Base-by-base conservation (phyloP, 2,888 invertebrate species). In the Oxyscelio sp. region DNA sequence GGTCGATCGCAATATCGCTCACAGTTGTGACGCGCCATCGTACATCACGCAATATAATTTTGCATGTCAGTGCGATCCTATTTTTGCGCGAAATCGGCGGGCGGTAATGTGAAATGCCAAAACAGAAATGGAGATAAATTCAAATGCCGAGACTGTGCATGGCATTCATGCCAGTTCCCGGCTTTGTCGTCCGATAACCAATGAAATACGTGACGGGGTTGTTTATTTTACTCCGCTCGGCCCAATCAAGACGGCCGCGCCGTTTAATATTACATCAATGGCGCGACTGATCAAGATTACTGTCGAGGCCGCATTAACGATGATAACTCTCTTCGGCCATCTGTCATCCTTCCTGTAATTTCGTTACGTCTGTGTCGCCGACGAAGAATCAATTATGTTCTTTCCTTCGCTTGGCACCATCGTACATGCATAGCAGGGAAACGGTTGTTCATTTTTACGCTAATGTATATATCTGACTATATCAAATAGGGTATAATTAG, bases 171-270 rank as follows among this genome's bases (percentile, higher is more conserved):
- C 65, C 71, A 56, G 70, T 63, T 27, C 63, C 13, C 71, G 56
- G 70, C 34, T 70, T 54, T 54, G 70, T 61, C 73, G 34, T 52
- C 21, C 58, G 73, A 31, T 66, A 80, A 74, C 66, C 80, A 80
- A 80, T 80, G 66, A 74, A 80, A 66, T 73, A 80, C 73, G 73
- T 50, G n/a, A n/a, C n/a, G n/a, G n/a, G n/a, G n/a, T n/a, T n/a
- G n/a, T n/a, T n/a, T n/a, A n/a, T n/a, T n/a, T n/a, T n/a, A n/a
- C n/a, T n/a, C n/a, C 56, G 58, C 65, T 73, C 73, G 71, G 34
- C 22, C 4, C 22, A 5, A 22, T 27, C 43, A 66, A 66, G 77
- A 59, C 58, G 78, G 11, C 45, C 34, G 38, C 15, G 4, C 45
- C 19, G 45, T 38, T 54, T 78, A 68, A 52, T 68, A 68, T 68